These are phyloP conservation scores for Chroicocephalus ridibundus DNA, from an alignment of 2,113 vertebrate species.

Conservation along the genomic window DNA sequence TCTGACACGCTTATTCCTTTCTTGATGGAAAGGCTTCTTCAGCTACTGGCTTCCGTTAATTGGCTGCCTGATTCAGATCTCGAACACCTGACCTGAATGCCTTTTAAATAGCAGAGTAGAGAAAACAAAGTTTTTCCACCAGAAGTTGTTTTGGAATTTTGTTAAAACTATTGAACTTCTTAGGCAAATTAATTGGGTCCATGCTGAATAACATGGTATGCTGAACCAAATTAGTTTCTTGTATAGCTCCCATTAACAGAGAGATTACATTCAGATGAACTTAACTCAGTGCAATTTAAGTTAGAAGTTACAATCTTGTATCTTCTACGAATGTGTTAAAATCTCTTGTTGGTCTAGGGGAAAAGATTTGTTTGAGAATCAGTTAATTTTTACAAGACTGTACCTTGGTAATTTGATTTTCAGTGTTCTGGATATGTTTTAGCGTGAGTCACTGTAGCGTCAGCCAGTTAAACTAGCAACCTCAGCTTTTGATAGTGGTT, in stretches of 20 bases:
- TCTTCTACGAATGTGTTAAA: accelerated
- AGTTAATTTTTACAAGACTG: not conserved
- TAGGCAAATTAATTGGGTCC: not conserved
- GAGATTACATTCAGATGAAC: not conserved
- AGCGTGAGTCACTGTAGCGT: not conserved
- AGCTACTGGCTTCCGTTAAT: not conserved
- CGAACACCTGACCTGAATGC: not conserved
- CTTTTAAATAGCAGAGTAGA: not conserved
- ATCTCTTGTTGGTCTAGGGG: not conserved
- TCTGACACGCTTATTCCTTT: not conserved
- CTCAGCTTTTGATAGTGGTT: not conserved
- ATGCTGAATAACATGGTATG: not conserved
- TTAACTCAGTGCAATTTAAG: not conserved
- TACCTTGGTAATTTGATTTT: not conserved
- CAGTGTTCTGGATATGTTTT: not conserved
- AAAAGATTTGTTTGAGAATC: not conserved
- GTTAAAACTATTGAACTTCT: not conserved
- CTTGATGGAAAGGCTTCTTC: not conserved
- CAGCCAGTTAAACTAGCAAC: not conserved
- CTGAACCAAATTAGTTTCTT: not conserved
- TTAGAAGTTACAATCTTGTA: not conserved
- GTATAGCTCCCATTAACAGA: not conserved
- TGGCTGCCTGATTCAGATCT: not conserved
- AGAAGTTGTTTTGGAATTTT: not conserved
- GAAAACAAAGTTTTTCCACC: not conserved